Evolutionary conservation across 2,797 vertebrate species (phyloP).

Genomic region (Galagoides demidoff): DNA sequence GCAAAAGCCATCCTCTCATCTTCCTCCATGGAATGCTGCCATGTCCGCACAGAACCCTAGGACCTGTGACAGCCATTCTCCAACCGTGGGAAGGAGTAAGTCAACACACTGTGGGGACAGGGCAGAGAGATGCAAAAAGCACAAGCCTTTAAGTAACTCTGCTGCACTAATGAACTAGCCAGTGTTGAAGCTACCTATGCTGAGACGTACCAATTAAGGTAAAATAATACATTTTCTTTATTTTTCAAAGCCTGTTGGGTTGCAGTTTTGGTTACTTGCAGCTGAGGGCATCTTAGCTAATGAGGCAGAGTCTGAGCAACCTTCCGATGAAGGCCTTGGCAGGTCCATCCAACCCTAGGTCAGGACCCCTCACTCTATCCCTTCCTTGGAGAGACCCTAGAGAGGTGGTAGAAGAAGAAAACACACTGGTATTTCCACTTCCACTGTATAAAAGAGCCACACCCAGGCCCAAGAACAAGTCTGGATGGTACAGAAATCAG

Average conservation of each 20-base stretch:
- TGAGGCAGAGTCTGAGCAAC: not conserved
- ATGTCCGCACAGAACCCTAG: not conserved
- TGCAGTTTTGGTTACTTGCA: not conserved
- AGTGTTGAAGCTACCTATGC: not conserved
- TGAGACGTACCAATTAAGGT: not conserved
- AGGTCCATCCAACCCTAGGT: not conserved
- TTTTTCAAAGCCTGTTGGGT: not conserved
- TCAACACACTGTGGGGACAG: not conserved
- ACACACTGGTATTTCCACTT: not conserved
- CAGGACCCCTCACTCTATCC: not conserved
- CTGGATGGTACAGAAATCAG: not conserved
- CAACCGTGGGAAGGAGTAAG: not conserved
- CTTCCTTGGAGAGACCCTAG: not conserved
- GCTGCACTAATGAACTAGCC: not conserved
- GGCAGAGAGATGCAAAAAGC: not conserved
- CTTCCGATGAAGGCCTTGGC: not conserved
- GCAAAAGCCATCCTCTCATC: not conserved
- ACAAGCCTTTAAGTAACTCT: not conserved
- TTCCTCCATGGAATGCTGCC: not conserved
- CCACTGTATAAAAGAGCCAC: not conserved
- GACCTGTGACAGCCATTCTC: not conserved
- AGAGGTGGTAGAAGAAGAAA: not conserved
- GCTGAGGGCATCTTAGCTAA: not conserved
- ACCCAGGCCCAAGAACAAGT: not conserved
- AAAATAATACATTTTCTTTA: not conserved